Evolutionary conservation across 2,797 vertebrate genomes (phyloP), one percentile per base, ranked within the genome.

Genomic region (Paramormyrops hopkinsi): DNA sequence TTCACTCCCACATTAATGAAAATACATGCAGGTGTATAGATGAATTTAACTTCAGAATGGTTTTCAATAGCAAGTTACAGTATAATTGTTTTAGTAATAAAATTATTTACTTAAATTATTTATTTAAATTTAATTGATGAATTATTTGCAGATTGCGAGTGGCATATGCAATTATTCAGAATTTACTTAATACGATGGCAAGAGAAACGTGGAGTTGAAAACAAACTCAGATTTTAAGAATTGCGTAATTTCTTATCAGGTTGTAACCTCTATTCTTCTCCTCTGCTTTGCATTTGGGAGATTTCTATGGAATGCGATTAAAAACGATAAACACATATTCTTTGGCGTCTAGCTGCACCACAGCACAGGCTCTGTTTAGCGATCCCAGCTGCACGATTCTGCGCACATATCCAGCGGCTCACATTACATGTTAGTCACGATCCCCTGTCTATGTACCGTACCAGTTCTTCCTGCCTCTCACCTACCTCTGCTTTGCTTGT

Each of bases 401-500:
- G 53, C 19, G 73, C 5, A 7, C 69, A n/a, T 37, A 7, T 76
- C 22, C 73, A 25, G 9, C 29, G 25, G 14, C 11, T 14, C 6
- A 14, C 19, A 83, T 12, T 6, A 1, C 41, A 2, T 4, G 25
- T 2, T 12, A 1, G 88, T 89, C 37, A 62, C 73, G 11, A 82
- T 25, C 4, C 53, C 53, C 53, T n/a, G 50, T 48, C 4, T 37
- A 29, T 17, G 51, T 44, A 37, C 41, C 0, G 8, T 41, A 12
- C 17, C 65, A 33, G 44, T 88, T 37, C 37, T 83, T 56, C 4
- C 41, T 83, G 19, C 76, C 76, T 84, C 76, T 53, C 88, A 62
- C 88, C 56, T 89, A 53, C 88, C 59, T 89, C 88, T 83, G 53
- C 4, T 83, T 53, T 29, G 41, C 46, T 56, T 79, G 37, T 62